Percentiles rank a stretch among this genome's conserved stretches.
These are phyloP conservation scores for Acanthurus leucopareius DNA, from an alignment of 2,797 vertebrate genomes.

Conservation along the genomic window DNA sequence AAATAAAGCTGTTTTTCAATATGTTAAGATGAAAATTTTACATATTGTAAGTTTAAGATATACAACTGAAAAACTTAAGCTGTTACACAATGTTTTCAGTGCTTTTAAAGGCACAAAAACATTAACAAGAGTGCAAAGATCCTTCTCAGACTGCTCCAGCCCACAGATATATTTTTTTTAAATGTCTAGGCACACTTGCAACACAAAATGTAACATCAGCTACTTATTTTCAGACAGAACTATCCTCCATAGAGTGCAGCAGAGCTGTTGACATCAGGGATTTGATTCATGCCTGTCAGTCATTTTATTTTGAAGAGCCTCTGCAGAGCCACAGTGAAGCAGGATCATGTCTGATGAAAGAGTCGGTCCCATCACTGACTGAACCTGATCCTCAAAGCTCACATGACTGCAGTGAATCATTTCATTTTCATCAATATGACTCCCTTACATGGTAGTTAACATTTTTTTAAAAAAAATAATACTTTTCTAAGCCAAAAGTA, in stretches of 20 bases:
- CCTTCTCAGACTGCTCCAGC: not conserved
- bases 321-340: slow-evolving; percentile 17
- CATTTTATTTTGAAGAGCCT: slow-evolving; percentile 35
- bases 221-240: not conserved
- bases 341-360: slow-evolving; percentile 26
- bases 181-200: not conserved
- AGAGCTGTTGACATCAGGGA: slow-evolving; percentile 33
- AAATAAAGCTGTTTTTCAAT: no score
- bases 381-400: slow-evolving; percentile 24
- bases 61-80: no score
- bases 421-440: not conserved
- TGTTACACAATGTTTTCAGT: no score
- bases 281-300: slow-evolving; percentile 46
- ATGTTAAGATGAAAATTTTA: no score
- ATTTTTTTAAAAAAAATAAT: not conserved
- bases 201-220: slow-evolving; percentile 16
- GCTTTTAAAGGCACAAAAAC: not conserved
- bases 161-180: slow-evolving; percentile 12
- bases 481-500: not conserved
- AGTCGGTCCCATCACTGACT: slow-evolving; percentile 17
- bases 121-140: not conserved
- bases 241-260: slow-evolving; percentile 9
- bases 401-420: not conserved
- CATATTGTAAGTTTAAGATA: no score
- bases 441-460: not conserved